Base-by-base conservation (phyloP, 2,888 invertebrate genomes). In the Xestia xanthographa region DNA sequence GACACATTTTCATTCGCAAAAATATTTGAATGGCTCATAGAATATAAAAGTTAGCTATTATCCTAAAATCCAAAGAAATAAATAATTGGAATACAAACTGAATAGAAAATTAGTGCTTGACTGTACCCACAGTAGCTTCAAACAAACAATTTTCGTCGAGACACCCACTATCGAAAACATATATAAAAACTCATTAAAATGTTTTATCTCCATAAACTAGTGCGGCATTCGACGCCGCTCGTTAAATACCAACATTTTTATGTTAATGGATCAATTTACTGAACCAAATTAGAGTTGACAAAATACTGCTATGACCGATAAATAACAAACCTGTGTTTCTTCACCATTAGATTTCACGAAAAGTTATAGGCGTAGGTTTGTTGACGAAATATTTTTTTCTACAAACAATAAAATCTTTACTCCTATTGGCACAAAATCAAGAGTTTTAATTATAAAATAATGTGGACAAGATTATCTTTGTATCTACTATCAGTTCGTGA, bases 161-260 rank as follows among this genome's bases (percentile, higher is more conserved):
- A 48, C 66, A 73, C 26, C 41, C 63, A 78, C 77, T 65, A 71
- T 76, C 14, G 65, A 66, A 73, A 80, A 68, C 63, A 67, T 72
- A 67, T 72, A 86, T 79, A 78, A 86, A 83, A 85, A 83, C 34
- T 80, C 80, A 72, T 86, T 83, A 83, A 83, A 83, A 78, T 85
- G 70, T 70, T 80, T 87, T 56, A 70, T 65, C 38, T 75, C 45
- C 45, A 85, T 77, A 87, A 87, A 85, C 82, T 80, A 79, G 74
- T 50, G 29, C 4, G 26, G 53, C 56, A 56, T 63, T 66, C 53
- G 80, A 34, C 56, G 56, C 20, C 60, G 43, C 72, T 75, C 72
- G 69, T 80, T 73, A 68, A 80, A 70, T 71, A 65, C 50, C 20
- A 68, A 74, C 77, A 77, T 74, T 77, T 79, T 56, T 48, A 53